Evolutionary conservation across 2,888 invertebrate species (phyloP).

Genomic region (Acleris emargana): DNA sequence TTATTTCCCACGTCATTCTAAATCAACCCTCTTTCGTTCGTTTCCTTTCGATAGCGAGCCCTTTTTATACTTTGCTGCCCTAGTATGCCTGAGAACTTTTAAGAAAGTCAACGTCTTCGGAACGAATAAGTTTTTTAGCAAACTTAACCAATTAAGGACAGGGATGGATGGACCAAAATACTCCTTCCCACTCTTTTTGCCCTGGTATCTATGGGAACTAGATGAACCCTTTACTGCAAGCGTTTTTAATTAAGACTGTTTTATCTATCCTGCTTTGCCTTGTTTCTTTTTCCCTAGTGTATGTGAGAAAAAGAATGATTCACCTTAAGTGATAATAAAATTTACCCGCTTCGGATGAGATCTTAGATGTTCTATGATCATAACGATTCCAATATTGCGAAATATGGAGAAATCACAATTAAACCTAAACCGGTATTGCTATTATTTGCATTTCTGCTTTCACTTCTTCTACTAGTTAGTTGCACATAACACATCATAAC

Average conservation of each 20-base stretch:
- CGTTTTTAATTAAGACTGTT: no score
- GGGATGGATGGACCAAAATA: background rate
- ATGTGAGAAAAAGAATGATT: background rate
- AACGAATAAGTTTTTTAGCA: background rate
- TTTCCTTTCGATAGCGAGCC: conserved; percentile 1
- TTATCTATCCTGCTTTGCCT: background rate
- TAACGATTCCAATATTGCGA: no score
- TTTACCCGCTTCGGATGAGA: no score
- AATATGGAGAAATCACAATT: no score
- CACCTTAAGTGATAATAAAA: no score
- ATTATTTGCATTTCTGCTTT: no score
- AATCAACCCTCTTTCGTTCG: conserved; percentile 6
- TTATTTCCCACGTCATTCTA: background rate
- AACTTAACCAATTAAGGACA: background rate
- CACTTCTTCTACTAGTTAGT: no score
- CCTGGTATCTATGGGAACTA: background rate
- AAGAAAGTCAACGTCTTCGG: conserved; percentile 36
- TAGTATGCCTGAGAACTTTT: conserved; percentile 38
- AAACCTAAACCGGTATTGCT: no score
- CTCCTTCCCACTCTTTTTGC: background rate
- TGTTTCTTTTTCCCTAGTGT: background rate
- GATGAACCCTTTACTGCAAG: background rate
- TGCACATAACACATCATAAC: no score
- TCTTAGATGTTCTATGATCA: no score
- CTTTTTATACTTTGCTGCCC: conserved; percentile 36